Conservation (phyloP, 2,113 vertebrate genomes). For the Urocolius indicus region DNA sequence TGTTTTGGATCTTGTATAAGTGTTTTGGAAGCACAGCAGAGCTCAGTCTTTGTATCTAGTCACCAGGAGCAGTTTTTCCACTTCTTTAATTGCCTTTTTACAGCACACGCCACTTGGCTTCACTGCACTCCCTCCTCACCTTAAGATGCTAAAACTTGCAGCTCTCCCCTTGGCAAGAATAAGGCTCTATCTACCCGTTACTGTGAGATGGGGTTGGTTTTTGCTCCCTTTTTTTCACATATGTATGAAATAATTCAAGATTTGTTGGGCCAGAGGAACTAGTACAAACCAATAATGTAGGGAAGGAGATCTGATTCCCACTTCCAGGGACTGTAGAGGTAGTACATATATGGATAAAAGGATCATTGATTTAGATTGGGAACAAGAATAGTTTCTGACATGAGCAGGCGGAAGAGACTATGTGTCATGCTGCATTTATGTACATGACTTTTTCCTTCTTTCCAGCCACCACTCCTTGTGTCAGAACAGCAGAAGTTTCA, state of each 20-base stretch:
- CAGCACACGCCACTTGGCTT: neutral
- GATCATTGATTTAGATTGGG: neutral
- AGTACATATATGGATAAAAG: neutral
- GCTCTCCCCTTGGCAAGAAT: neutral
- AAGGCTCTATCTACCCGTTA: neutral
- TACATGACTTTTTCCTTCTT: neutral
- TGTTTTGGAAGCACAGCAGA: neutral
- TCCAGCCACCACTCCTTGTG: neutral
- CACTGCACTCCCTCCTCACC: neutral
- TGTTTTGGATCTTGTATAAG: neutral
- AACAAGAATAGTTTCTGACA: neutral
- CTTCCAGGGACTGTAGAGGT: neutral
- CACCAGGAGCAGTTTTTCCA: neutral
- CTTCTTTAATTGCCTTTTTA: neutral
- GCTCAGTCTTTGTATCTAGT: neutral
- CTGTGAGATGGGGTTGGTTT: neutral
- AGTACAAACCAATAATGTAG: neutral
- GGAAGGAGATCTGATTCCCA: neutral
- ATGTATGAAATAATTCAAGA: neutral
- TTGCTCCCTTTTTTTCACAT: neutral
- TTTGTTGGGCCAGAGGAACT: neutral
- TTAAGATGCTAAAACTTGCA: neutral
- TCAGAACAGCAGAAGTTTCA: neutral
- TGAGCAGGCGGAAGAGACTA: neutral
- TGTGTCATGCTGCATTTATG: accelerated